Evolutionary conservation across 2,113 vertebrate genomes (phyloP).

Genomic region (Xenopus borealis): DNA sequence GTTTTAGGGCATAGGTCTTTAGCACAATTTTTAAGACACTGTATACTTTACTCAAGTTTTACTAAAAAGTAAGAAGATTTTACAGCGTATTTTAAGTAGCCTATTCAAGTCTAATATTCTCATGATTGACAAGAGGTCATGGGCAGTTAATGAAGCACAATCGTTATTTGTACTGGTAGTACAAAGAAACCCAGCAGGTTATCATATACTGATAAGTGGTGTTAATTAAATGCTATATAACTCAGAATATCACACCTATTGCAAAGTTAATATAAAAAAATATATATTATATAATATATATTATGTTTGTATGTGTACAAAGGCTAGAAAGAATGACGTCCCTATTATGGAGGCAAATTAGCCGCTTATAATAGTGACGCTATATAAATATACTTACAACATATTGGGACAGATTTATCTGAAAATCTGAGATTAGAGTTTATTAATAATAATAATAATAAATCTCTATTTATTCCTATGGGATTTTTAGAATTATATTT

Average conservation of each 20-base stretch:
- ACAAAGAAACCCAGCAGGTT: slow-evolving; percentile 16
- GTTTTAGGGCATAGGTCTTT: neutral
- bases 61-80: neutral
- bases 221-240: slow-evolving; percentile 22
- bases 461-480: too few relatives aligned
- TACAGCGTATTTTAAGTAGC: neutral
- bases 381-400: too few relatives aligned
- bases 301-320: too few relatives aligned
- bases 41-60: neutral
- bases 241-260: slow-evolving; percentile 2
- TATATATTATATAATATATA: neutral
- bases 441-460: too few relatives aligned
- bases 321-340: too few relatives aligned
- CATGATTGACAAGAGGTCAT: slow-evolving; percentile 4
- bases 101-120: neutral
- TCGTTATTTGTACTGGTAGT: neutral
- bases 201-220: slow-evolving; percentile 16
- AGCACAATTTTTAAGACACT: neutral
- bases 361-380: too few relatives aligned
- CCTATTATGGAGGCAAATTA: too few relatives aligned
- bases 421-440: too few relatives aligned
- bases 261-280: neutral
- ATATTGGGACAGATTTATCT: too few relatives aligned
- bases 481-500: too few relatives aligned
- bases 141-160: slow-evolving; percentile 15